A percentile compares a stretch with the other conserved stretches of the same genome.
Conservation (phyloP, 1,140 invertebrate genomes). For the Hyphantria cunea region DNA sequence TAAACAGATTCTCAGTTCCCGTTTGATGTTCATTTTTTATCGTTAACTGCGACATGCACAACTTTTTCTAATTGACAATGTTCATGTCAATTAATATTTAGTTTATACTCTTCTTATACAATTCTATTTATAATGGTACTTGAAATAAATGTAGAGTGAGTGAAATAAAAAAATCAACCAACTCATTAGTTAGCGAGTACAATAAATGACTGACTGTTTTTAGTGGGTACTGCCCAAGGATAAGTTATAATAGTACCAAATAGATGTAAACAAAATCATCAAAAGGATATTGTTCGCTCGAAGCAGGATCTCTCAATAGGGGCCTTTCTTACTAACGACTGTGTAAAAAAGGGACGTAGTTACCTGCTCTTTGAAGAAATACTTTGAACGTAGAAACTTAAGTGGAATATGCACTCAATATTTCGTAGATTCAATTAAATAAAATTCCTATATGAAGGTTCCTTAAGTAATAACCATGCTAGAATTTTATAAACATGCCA, state of each 20-base stretch:
- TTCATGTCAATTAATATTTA: conserved; percentile 28
- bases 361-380: conserved; percentile 56
- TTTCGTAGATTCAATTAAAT: not conserved
- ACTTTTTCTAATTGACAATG: conserved; percentile 34
- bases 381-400: conserved; percentile 14
- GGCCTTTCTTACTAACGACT: conserved; percentile 34
- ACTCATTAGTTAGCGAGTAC: not conserved
- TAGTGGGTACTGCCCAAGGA: conserved; percentile 22
- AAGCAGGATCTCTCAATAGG: conserved; percentile 42
- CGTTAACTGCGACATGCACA: conserved; percentile 33
- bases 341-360: conserved; percentile 62
- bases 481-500: no score
- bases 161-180: conserved; percentile 12
- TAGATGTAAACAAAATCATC: conserved; percentile 29
- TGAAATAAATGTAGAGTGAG: conserved; percentile 3
- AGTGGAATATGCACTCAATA: conserved; percentile 3
- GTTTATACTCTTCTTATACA: conserved; percentile 6
- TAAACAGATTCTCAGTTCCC: conserved; percentile 45
- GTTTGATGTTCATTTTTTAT: conserved; percentile 48
- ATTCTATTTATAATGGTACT: no score
- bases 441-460: not conserved
- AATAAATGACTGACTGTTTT: conserved; percentile 6
- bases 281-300: conserved; percentile 34
- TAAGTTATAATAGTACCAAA: conserved; percentile 11
- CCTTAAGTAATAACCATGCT: no score